Evolutionary conservation across 2,797 vertebrate species (phyloP), one percentile per base, ranked within the genome.

Genomic region (Takifugu ocellatus): DNA sequence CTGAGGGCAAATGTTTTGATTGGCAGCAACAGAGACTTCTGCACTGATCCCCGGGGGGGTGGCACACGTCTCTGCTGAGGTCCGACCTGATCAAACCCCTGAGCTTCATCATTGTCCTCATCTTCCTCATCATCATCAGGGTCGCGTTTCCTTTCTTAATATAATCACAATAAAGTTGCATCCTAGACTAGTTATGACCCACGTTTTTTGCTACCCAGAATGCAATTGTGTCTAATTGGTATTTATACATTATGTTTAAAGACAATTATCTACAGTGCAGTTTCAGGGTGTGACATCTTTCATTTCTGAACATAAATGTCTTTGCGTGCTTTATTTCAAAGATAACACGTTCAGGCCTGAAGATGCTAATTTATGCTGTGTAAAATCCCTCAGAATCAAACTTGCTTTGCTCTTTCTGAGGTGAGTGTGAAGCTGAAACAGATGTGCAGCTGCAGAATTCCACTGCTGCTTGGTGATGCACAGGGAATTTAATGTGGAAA

Each of bases 401-500:
- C 66, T 33, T 31, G 24, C 25, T 25, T 64, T 21, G 21, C 33
- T 61, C 31, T 56, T 39, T 65, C 48, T 51, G 43, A 62, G 36
- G 25, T 25, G 25, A 59, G 48, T 52, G 64, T 55, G 67, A 66
- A 77, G 55, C 17, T 56, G 44, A 78, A 81, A 69, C 80, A 83
- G 72, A 79, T 79, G 80, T 77, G 70, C 27, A n/a, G 2, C 45
- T 47, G 6, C 27, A 61, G 46, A 43, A 46, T 68, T 72, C 57
- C 52, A 61, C 59, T 54, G 57, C 60, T 49, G 67, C 62, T 68
- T 44, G 1, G 51, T 74, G 74, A 79, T 70, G 59, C 48, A 79
- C 63, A 44, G 17, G 36, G 63, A 64, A 69, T 61, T 55, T 63
- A 61, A 77, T 68, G 61, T 76, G 61, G 63, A 75, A 70, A 78